These are phyloP conservation scores for Oxyura jamaicensis DNA, from an alignment of 2,113 vertebrate species.

Conservation along the genomic window DNA sequence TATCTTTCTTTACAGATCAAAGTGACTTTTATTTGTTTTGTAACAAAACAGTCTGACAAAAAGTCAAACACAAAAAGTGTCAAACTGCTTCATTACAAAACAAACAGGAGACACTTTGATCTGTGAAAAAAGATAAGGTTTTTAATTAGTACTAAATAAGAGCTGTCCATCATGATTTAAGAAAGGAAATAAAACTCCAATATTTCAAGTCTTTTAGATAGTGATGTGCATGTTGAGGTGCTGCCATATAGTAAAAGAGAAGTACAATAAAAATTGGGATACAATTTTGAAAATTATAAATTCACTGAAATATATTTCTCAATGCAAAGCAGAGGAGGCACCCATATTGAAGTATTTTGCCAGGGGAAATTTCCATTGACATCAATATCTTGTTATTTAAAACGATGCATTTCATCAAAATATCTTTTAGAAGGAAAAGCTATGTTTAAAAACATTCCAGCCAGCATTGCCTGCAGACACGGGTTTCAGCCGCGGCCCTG, in stretches of 20 bases:
- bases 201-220: conserved; percentile 34
- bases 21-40: conserved; percentile 54
- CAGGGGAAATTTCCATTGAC: background rate
- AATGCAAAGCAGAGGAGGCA: background rate
- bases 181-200: conserved; percentile 26
- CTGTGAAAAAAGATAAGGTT: conserved; percentile 58
- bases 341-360: background rate
- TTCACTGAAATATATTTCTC: background rate
- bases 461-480: background rate
- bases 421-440: background rate
- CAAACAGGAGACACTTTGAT: conserved; percentile 68
- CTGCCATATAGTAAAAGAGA: background rate
- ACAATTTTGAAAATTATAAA: background rate
- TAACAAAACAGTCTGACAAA: conserved; percentile 44
- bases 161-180: conserved; percentile 53
- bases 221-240: background rate
- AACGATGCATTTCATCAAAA: background rate
- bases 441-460: background rate
- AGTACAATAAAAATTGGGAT: background rate
- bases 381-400: background rate
- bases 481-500: background rate
- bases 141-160: conserved; percentile 58
- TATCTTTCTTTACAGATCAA: conserved; percentile 59
- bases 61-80: conserved; percentile 54
- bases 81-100: conserved; percentile 59